Conservation (phyloP, 2,797 vertebrate genomes). For the Sternotherus odoratus region DNA sequence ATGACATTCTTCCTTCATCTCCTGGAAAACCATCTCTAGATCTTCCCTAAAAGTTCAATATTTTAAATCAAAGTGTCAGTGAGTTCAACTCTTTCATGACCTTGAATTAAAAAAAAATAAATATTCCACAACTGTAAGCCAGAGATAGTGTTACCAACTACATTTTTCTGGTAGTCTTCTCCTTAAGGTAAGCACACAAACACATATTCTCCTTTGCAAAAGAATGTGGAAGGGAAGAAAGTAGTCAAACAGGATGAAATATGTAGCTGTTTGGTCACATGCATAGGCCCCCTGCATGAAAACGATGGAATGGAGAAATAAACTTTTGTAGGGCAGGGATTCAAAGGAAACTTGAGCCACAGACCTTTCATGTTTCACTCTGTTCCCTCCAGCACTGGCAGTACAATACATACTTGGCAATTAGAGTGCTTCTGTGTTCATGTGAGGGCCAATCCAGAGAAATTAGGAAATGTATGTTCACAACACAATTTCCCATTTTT, state of each 20-base stretch:
- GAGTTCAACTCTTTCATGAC: constrained; percentile 40
- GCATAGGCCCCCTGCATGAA: not conserved
- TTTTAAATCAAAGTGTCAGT: constrained; percentile 66
- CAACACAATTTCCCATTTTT: not conserved
- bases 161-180: constrained; percentile 45
- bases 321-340: not conserved
- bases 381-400: not conserved
- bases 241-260: not conserved
- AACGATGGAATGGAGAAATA: not conserved
- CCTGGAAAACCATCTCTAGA: constrained; percentile 89
- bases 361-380: not conserved
- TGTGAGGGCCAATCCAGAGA: not conserved
- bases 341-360: not conserved
- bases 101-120: constrained; percentile 31
- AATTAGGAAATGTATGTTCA: too few relatives aligned
- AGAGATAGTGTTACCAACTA: constrained; percentile 46
- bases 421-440: not conserved
- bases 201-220: constrained; percentile 14
- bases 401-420: not conserved
- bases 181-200: constrained; percentile 29
- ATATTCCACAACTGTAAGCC: constrained; percentile 10
- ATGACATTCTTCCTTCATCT: constrained; percentile 94
- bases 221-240: constrained; percentile 49
- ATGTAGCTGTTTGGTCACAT: constrained; percentile 11
- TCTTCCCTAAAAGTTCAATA: constrained; percentile 86